A percentile compares a stretch with the other conserved stretches of the same genome.
phyloP scores from a whole-genome alignment of 2,797 vertebrate species.

The Epinephelus awoara region DNA sequence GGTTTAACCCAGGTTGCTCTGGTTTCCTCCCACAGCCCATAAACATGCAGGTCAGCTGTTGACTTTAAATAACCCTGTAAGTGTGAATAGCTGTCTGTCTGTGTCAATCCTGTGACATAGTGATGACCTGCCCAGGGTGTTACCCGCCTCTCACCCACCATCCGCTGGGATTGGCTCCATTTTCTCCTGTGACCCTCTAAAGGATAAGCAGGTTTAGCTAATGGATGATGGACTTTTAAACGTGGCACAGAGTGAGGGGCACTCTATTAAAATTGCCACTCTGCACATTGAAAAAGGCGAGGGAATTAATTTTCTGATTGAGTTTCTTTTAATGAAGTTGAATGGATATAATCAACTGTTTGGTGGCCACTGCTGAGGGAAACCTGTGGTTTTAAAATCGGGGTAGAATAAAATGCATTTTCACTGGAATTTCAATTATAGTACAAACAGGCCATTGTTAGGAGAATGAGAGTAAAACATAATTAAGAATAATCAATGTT shows the following conservation, averaged over 20 bases:
- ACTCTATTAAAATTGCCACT: conserved; percentile 55
- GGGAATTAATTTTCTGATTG: conserved; percentile 55
- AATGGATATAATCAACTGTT: conserved; percentile 60
- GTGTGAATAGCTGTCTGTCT: not conserved
- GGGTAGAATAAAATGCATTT: conserved; percentile 11
- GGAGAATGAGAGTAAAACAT: conserved; percentile 13
- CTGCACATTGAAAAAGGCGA: conserved; percentile 27
- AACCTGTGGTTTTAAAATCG: conserved; percentile 35
- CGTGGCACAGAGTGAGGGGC: conserved; percentile 44
- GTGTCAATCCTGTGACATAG: not conserved
- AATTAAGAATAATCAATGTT: not conserved
- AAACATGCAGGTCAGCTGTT: not conserved
- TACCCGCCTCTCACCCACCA: not conserved
- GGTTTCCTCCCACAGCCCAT: not conserved
- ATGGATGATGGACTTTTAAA: conserved; percentile 48
- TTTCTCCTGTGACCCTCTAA: not conserved
- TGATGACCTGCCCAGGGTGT: not conserved
- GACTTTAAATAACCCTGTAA: not conserved
- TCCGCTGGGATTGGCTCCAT: not conserved
- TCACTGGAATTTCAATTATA: conserved; percentile 12
- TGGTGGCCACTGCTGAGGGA: not conserved
- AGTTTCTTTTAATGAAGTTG: conserved; percentile 59
- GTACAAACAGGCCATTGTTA: conserved; percentile 76
- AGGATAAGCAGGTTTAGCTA: conserved; percentile 4
- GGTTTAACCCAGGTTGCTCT: not conserved